Percentiles rank a stretch among this genome's conserved stretches.
phyloP scores from a whole-genome alignment of 2,888 invertebrate species.

The Cyclophora albipunctata region DNA sequence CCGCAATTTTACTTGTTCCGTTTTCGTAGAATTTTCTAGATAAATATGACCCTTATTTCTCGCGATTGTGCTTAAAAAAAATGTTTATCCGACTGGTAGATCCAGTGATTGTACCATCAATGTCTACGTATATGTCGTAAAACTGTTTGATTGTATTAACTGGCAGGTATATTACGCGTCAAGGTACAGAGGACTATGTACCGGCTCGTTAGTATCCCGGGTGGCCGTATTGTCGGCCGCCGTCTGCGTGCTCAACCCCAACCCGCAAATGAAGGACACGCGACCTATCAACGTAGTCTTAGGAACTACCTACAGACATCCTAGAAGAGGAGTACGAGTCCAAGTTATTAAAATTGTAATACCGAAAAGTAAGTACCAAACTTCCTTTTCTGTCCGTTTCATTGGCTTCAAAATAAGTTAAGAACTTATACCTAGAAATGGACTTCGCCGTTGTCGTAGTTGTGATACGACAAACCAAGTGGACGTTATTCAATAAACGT shows the following conservation, averaged over 20 bases:
- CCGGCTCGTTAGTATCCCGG: slow-evolving; percentile 46
- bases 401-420: not conserved
- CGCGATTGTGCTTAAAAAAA: too few relatives aligned
- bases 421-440: not conserved
- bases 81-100: too few relatives aligned
- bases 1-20: too few relatives aligned
- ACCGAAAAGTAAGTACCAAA: slow-evolving; percentile 44
- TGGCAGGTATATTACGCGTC: slow-evolving; percentile 50
- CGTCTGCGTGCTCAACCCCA: slow-evolving; percentile 47
- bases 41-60: too few relatives aligned
- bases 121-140: too few relatives aligned
- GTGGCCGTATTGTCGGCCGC: slow-evolving; percentile 52
- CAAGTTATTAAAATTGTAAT: slow-evolving; percentile 51
- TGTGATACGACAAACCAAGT: too few relatives aligned
- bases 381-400: not conserved
- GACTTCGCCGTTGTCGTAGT: too few relatives aligned
- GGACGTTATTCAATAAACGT: too few relatives aligned
- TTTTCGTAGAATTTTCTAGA: too few relatives aligned
- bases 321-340: slow-evolving; percentile 52
- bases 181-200: slow-evolving; percentile 52
- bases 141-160: too few relatives aligned
- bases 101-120: too few relatives aligned
- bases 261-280: slow-evolving; percentile 22
- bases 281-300: slow-evolving; percentile 49
- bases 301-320: slow-evolving; percentile 49